phyloP scores from a whole-genome alignment of 1,140 invertebrate species.

The Bombus breviceps region DNA sequence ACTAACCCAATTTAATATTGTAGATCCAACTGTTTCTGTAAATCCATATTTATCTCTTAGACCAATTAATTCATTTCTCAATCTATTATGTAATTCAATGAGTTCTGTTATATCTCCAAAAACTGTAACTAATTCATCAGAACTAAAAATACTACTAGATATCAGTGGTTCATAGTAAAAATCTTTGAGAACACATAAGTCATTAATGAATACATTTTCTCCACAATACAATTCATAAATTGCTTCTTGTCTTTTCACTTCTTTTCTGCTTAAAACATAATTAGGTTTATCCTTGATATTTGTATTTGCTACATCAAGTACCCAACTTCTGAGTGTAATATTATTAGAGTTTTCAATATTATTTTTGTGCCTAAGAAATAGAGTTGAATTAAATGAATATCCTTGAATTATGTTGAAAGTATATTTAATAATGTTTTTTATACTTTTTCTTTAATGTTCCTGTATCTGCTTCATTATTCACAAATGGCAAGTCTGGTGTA shows the following conservation, averaged over 20 bases:
- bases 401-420: not conserved
- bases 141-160: constrained; percentile 80
- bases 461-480: constrained; percentile 66
- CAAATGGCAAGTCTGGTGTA: constrained; percentile 69
- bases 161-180: constrained; percentile 82
- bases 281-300: constrained; percentile 57
- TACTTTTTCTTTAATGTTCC: constrained; percentile 67
- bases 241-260: constrained; percentile 78
- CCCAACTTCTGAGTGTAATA: constrained; percentile 74
- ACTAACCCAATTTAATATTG: constrained; percentile 83
- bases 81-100: constrained; percentile 78
- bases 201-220: constrained; percentile 83
- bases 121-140: constrained; percentile 80
- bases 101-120: constrained; percentile 80
- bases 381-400: not conserved
- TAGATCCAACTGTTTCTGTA: constrained; percentile 81
- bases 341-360: constrained; percentile 62
- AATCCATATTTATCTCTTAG: constrained; percentile 81
- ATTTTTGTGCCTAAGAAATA: constrained; percentile 43
- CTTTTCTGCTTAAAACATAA: constrained; percentile 62
- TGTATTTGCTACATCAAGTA: constrained; percentile 72
- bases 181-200: constrained; percentile 81
- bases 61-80: constrained; percentile 78
- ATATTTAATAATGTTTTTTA: constrained; percentile 2
- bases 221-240: constrained; percentile 84